phyloP scores from a whole-genome alignment of 2,113 vertebrate genomes.

The Erythrolamprus reginae region DNA sequence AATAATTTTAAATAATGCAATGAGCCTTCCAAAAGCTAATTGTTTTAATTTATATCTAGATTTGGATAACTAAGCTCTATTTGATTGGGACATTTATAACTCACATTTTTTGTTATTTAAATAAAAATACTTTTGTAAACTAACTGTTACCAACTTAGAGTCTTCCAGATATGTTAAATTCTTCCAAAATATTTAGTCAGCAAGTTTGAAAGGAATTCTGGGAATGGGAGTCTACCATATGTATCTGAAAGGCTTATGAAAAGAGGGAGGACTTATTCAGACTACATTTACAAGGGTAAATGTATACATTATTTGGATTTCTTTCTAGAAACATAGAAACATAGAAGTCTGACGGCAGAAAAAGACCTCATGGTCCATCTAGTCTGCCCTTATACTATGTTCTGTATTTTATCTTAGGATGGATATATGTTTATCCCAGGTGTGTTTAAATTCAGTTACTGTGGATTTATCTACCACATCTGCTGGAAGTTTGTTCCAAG shows the following conservation, averaged over 20 bases:
- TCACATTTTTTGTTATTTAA: neutral
- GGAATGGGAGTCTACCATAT: neutral
- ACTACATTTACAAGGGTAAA: too few species aligned
- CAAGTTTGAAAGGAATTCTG: neutral
- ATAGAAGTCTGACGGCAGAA: too few species aligned
- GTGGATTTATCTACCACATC: too few species aligned
- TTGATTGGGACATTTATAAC: neutral
- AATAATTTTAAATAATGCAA: neutral
- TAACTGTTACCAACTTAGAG: neutral
- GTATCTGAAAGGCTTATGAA: neutral
- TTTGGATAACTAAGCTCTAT: neutral
- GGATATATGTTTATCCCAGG: too few species aligned
- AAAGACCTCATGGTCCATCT: too few species aligned
- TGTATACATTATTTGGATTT: neutral
- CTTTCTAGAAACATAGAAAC: too few species aligned
- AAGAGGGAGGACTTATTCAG: too few species aligned
- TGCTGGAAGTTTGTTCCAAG: too few species aligned
- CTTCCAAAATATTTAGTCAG: neutral
- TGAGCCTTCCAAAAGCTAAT: neutral
- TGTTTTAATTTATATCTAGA: neutral
- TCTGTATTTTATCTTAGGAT: too few species aligned
- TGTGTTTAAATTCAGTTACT: too few species aligned
- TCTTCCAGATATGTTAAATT: neutral
- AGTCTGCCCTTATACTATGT: too few species aligned
- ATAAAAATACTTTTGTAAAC: neutral